Base-by-base conservation (phyloP, 2,797 vertebrate genomes). In the Anguilla obscura region DNA sequence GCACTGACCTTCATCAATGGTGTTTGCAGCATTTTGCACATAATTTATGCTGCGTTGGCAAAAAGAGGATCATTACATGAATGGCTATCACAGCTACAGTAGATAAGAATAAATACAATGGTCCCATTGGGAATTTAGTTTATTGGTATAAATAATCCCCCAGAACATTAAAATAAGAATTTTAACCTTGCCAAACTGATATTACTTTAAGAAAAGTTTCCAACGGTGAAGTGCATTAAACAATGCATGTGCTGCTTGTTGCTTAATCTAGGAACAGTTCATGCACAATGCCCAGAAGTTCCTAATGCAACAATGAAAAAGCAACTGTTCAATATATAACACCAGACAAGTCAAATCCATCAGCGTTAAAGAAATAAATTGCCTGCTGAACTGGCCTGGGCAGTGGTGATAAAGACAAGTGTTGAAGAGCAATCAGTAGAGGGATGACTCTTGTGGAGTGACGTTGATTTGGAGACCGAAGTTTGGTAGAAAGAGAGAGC, bases 1-100 rank as follows among this genome's bases (percentile, higher is more conserved):
- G 45, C 79, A 50, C 79, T 82, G 79, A 82, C 45, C 79, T 82
- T 50, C 45, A 82, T 21, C 40, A 48, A 82, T 82, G 8, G 40
- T 21, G 79, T 4, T 21, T 9, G 33, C 7, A 48, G 16, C 18
- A 12, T 82, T 82, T 24, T 82, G 45, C 79, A 9, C 40, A 82
- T 24, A 8, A 82, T 50, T 82, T 82, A 48, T 82, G 45, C n/a
- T 82, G 79, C 50, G 79, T 82, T 50, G 45, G 45, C 79, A 48
- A 82, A 50, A 82, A 82, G 45, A 50, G 21, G 45, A 50, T 50
- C 79, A 50, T 82, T 50, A 50, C 40, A 80, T 48, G 33, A 80
- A 21, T 48, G 33, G 33, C 21, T 48, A 82, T 50, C 21, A 21
- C 79, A 82, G 18, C 79, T 82, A 45, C 40, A 45, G 40, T 45